Percentiles rank a stretch among this genome's conserved stretches.
phyloP scores from a whole-genome alignment of 2,797 vertebrate species.

The Chaenodraco wilsoni region DNA sequence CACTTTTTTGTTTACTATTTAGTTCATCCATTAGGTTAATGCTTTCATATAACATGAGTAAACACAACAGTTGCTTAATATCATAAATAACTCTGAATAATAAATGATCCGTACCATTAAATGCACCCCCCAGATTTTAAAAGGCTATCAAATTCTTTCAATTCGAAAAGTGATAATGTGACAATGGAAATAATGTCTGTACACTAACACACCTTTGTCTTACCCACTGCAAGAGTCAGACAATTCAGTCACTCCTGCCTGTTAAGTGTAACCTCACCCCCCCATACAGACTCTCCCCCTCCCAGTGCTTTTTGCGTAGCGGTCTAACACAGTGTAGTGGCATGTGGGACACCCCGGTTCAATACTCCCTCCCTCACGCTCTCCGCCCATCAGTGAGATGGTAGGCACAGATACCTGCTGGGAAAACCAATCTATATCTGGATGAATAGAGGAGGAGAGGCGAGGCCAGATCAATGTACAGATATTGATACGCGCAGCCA shows the following conservation, averaged over 20 bases:
- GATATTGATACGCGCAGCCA: conserved; percentile 81
- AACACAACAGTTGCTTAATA: conserved; percentile 11
- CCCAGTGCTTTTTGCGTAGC: conserved; percentile 65
- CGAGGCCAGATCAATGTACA: conserved; percentile 81
- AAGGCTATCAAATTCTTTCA: background rate
- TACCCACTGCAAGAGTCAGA: conserved; percentile 25
- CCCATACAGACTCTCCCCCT: background rate
- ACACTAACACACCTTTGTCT: conserved; percentile 14
- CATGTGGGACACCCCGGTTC: conserved; percentile 69
- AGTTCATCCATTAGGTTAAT: conserved; percentile 14
- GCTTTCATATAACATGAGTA: conserved; percentile 6
- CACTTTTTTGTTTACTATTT: conserved; percentile 32
- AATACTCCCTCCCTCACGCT: conserved; percentile 62
- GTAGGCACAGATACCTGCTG: conserved; percentile 76
- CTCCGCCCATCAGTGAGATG: conserved; percentile 77
- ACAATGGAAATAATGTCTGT: conserved; percentile 11
- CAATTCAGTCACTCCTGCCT: conserved; percentile 22
- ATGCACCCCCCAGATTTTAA: background rate
- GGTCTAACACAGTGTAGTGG: conserved; percentile 70
- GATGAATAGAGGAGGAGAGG: conserved; percentile 78
- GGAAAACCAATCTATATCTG: conserved; percentile 84
- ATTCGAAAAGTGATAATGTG: conserved; percentile 14
- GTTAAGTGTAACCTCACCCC: conserved; percentile 16
- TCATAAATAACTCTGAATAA: background rate
- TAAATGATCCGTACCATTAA: background rate